Percentiles rank a stretch among this genome's conserved stretches.
phyloP scores from a whole-genome alignment of 92 coral and sea anemone species.

The Bergia puertoricense region DNA sequence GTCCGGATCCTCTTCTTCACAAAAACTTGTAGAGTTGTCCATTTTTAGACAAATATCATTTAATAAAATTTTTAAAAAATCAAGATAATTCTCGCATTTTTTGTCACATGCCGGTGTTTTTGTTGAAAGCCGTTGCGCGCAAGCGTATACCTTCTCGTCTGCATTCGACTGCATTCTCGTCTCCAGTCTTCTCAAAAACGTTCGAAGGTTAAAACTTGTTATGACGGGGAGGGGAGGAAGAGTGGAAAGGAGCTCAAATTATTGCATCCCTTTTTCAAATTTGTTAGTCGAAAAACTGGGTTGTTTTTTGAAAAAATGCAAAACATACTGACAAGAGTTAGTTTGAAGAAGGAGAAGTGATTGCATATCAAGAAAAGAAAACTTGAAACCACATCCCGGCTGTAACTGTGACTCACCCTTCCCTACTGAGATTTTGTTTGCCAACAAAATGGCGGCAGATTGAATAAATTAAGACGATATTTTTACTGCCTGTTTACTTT shows the following conservation, averaged over 20 bases:
- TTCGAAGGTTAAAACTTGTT: not conserved
- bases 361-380: not conserved
- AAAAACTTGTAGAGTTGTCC: constrained; percentile 9
- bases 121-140: not conserved
- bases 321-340: too few relatives aligned
- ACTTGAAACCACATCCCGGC: not conserved
- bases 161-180: not conserved
- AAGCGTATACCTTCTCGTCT: not conserved
- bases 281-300: too few relatives aligned
- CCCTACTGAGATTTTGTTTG: not conserved
- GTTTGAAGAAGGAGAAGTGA: too few relatives aligned
- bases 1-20: constrained; percentile 84
- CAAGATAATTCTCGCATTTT: not conserved
- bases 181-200: not conserved
- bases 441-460: constrained; percentile 49
- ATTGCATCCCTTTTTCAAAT: not conserved
- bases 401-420: not conserved
- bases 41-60: not conserved
- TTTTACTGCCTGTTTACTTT: not conserved
- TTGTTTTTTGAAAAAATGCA: not conserved
- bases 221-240: not conserved
- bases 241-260: not conserved
- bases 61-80: not conserved
- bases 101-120: not conserved
- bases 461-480: not conserved